Percentiles rank a stretch among this genome's conserved stretches.
These are phyloP conservation scores for Acrobasis repandana DNA, from an alignment of 2,888 invertebrate species.

Conservation along the genomic window DNA sequence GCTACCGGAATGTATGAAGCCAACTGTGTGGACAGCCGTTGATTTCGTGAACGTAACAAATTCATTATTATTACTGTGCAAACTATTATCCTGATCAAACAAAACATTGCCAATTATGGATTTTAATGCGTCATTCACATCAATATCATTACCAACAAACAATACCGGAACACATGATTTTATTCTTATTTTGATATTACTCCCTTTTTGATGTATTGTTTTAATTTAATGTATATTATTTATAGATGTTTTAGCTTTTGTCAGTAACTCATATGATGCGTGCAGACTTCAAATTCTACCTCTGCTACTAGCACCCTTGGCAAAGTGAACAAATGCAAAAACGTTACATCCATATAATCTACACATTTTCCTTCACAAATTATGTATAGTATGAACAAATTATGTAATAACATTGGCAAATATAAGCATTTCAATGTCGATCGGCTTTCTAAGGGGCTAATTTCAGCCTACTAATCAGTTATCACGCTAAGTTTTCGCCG, in stretches of 20 bases:
- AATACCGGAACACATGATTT: neutral
- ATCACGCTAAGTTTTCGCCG: neutral
- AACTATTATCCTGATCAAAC: constrained; percentile 13
- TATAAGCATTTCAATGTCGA: neutral
- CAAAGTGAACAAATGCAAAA: neutral
- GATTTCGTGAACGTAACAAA: constrained; percentile 6
- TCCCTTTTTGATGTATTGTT: constrained; percentile 1
- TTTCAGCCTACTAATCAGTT: neutral
- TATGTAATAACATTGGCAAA: neutral
- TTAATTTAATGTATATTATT: neutral
- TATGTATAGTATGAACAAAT: too few relatives aligned
- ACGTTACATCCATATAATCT: neutral
- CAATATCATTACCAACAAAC: neutral
- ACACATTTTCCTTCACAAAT: neutral
- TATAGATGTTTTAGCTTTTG: constrained; percentile 50
- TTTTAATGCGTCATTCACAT: neutral
- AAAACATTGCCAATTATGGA: constrained; percentile 19
- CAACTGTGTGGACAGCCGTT: constrained; percentile 17
- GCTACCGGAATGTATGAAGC: constrained; percentile 17
- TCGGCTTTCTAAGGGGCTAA: neutral
- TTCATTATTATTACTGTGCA: constrained; percentile 5
- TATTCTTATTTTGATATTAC: neutral
- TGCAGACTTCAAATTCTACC: neutral
- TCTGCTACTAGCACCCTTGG: neutral
- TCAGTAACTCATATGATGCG: constrained; percentile 48